phyloP scores from a whole-genome alignment of 1,140 invertebrate genomes.

The Lepidurus packardi region DNA sequence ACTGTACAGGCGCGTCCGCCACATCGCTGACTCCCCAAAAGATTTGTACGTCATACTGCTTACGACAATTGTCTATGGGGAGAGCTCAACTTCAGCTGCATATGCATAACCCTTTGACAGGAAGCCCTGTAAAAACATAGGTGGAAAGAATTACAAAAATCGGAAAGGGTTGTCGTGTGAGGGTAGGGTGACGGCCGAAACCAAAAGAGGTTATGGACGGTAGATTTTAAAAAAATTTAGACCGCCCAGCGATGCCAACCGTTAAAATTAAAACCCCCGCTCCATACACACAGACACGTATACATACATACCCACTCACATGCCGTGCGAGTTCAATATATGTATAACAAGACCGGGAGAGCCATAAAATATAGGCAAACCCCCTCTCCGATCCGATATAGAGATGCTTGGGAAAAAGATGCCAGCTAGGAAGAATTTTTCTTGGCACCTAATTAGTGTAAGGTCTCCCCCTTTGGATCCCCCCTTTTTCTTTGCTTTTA shows the following conservation, averaged over 20 bases:
- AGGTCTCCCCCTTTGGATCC: slow-evolving; percentile 12
- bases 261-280: slow-evolving; percentile 19
- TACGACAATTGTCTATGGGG: background rate
- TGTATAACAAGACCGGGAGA: background rate
- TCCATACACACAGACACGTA: background rate
- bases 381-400: background rate
- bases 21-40: background rate
- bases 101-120: slow-evolving; percentile 21
- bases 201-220: background rate
- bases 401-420: background rate
- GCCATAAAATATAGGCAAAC: background rate
- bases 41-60: background rate
- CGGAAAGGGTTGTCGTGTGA: background rate
- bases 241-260: slow-evolving; percentile 13
- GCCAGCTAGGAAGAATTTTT: slow-evolving; percentile 3
- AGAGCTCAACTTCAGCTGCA: slow-evolving; percentile 3
- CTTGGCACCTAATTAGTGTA: slow-evolving; percentile 19
- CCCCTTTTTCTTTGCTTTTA: background rate
- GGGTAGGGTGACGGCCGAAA: background rate
- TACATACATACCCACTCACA: background rate
- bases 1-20: background rate
- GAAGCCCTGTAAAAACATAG: slow-evolving; percentile 15
- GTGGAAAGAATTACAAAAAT: slow-evolving; percentile 10
- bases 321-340: background rate
- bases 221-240: slow-evolving; percentile 13